Base-by-base conservation (phyloP, 2,113 vertebrate genomes). In the Mesocricetus auratus region DNA sequence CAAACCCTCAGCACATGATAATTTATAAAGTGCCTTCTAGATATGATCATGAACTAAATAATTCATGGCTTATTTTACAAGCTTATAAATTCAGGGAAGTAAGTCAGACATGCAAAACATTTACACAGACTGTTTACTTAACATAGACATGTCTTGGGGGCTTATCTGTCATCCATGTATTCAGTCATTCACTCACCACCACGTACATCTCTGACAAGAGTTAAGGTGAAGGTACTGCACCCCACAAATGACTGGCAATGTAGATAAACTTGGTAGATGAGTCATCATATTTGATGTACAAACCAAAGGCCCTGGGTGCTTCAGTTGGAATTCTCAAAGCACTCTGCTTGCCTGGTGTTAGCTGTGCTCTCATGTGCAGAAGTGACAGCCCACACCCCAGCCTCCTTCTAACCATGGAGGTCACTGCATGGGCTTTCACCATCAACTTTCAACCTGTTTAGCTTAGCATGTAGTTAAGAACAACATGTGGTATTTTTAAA, bases 41-140 rank as follows among this genome's bases (percentile, higher is more conserved):
- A 82, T 50, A 33, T 8, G 39, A 50, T 73, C 87, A 19, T 79
- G 26, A 73, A 31, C 42, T 22, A 62, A 31, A 60, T 66, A 62
- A 36, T 90, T 95, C 88, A 75, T 87, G 74, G 47, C 60, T 75
- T 88, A 29, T 90, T 87, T 96, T 74, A 90, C 45, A 97, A 60
- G 71, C 62, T 75, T 53, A 69, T 90, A 82, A 95, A 94, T 86
- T 87, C 75, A 89, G 58, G 71, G 39, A 71, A 77, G 9, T 88
- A 3, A 66, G 26, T 96, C 4, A 90, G 74, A 81, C 69, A 39
- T 93, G 83, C 62, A 89, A 17, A 66, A 92, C 64, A 60, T 85
- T 93, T 71, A 3, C 53, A 19, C 64, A n/a, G 87, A 47, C 94
- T 93, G 56, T 89, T 92, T 86, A 83, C 71, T 95, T 95, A 77